Conservation (phyloP, 2,113 vertebrate genomes). For the Eurypyga helias region DNA sequence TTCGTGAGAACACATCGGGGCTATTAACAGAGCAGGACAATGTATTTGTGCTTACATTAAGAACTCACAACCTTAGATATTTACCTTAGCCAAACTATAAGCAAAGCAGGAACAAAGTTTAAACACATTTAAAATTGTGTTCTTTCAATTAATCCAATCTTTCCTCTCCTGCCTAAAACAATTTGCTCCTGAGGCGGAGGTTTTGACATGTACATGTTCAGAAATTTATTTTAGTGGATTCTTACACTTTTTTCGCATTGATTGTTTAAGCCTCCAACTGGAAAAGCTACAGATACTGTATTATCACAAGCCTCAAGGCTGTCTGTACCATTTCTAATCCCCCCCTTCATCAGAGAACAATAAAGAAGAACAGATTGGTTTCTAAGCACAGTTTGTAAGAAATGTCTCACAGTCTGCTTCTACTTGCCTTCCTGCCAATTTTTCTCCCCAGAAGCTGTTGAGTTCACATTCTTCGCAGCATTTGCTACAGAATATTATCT, state of each 20-base stretch:
- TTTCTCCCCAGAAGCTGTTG: conserved; percentile 42
- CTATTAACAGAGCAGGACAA: not conserved
- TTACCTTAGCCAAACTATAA: not conserved
- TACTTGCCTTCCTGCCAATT: conserved; percentile 60
- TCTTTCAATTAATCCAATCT: not conserved
- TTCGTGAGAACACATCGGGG: not conserved
- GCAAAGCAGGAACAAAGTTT: not conserved
- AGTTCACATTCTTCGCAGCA: not conserved
- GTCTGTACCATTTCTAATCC: conserved; percentile 29
- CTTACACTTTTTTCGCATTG: not conserved
- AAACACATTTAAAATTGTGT: not conserved
- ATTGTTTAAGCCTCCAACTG: not conserved
- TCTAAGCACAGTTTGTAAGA: conserved; percentile 60
- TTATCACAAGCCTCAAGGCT: not conserved
- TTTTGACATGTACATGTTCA: not conserved
- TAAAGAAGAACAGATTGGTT: conserved; percentile 68
- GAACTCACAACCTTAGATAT: not conserved
- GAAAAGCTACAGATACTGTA: conserved; percentile 19
- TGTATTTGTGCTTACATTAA: fast-evolving
- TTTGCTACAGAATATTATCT: conserved; percentile 43
- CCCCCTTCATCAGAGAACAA: conserved; percentile 42
- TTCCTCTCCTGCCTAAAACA: not conserved
- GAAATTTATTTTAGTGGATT: not conserved
- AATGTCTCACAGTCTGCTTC: conserved; percentile 65
- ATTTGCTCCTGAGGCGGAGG: not conserved